Conservation (phyloP, 2,113 vertebrate genomes). For the Grammomys dolichurus region DNA sequence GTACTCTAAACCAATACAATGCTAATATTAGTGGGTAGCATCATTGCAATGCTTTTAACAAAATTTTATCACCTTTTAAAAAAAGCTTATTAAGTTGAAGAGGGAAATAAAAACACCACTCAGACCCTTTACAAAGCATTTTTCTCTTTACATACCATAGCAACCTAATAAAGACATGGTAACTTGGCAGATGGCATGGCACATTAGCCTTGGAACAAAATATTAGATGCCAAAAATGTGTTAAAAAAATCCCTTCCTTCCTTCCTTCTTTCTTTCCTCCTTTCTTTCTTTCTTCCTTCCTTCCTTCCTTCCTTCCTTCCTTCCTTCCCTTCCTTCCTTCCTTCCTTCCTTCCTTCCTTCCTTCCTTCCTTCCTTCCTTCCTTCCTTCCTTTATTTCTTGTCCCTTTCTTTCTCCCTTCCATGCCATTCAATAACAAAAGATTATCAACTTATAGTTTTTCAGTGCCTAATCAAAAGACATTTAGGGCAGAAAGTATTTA, state of each 20-base stretch:
- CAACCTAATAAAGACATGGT: constrained; percentile 74
- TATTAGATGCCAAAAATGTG: constrained; percentile 68
- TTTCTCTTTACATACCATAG: constrained; percentile 72
- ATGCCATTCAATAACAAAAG: constrained; percentile 44
- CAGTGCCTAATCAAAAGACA: neutral
- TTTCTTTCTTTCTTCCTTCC: neutral
- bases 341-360: neutral
- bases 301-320: neutral
- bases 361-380: neutral
- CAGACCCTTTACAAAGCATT: constrained; percentile 70
- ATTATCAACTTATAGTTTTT: neutral
- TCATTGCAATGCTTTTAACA: constrained; percentile 61
- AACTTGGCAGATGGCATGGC: constrained; percentile 72
- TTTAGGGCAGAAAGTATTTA: constrained; percentile 27
- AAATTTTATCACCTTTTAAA: constrained; percentile 53
- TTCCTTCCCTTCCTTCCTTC: neutral
- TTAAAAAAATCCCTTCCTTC: neutral
- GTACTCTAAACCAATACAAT: neutral
- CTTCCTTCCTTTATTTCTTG: neutral
- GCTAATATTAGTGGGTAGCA: constrained; percentile 21
- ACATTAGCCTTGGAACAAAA: constrained; percentile 73
- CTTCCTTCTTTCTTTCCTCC: neutral
- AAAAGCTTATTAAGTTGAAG: constrained; percentile 61
- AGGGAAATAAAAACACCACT: constrained; percentile 46
- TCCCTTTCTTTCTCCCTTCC: neutral